Evolutionary conservation across 2,888 invertebrate species (phyloP).

Genomic region (Eupithecia pulchellata): DNA sequence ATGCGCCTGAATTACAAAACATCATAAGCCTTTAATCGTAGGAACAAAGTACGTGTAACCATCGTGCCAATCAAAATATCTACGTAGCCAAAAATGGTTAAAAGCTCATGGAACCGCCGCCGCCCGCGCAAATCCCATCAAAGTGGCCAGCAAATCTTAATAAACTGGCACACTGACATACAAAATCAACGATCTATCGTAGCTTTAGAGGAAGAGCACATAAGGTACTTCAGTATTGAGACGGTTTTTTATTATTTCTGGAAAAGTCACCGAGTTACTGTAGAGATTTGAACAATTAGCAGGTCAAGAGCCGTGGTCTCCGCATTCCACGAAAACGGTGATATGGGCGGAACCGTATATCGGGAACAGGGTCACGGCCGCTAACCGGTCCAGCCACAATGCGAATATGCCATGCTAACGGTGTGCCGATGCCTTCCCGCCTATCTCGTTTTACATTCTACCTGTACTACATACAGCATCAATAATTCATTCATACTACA

Average conservation of each 20-base stretch:
- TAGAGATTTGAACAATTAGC: constrained; percentile 45
- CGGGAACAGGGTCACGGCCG: constrained; percentile 81
- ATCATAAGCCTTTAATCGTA: background rate
- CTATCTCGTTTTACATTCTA: constrained; percentile 42
- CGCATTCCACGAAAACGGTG: constrained; percentile 70
- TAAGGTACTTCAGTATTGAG: background rate
- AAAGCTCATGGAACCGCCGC: constrained; percentile 43
- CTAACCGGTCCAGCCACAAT: constrained; percentile 71
- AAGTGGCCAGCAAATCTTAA: constrained; percentile 37
- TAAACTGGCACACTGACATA: constrained; percentile 25
- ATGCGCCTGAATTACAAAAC: background rate
- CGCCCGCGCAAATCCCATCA: constrained; percentile 46
- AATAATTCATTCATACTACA: constrained; percentile 12
- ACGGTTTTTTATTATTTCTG: too few species aligned
- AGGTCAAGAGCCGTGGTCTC: constrained; percentile 60
- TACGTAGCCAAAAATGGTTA: constrained; percentile 52
- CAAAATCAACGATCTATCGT: constrained; percentile 22
- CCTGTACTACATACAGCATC: constrained; percentile 27
- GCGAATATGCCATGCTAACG: constrained; percentile 67
- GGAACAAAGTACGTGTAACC: background rate
- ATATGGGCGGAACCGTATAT: constrained; percentile 69
- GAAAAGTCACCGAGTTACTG: too few species aligned
- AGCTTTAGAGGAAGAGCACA: background rate
- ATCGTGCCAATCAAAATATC: constrained; percentile 48
- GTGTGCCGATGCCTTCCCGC: constrained; percentile 54